phyloP scores from a whole-genome alignment of 2,888 invertebrate species.

The Chymomyza caudatula region DNA sequence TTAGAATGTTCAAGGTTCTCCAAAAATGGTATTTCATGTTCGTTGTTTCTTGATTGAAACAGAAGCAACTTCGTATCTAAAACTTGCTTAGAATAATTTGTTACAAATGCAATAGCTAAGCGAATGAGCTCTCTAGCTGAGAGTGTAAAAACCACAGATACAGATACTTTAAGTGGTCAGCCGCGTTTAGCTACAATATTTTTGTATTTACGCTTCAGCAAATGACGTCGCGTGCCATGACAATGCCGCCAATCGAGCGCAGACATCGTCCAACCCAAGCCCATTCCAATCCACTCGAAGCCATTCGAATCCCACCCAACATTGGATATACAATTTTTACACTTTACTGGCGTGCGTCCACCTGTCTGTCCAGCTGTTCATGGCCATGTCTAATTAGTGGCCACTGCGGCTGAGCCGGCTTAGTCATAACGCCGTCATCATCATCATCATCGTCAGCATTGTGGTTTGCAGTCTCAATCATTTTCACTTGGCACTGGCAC shows the following conservation, averaged over 20 bases:
- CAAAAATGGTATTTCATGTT: too few species aligned
- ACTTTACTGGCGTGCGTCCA: background rate
- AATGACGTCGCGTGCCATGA: conserved; percentile 54
- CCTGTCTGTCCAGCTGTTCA: background rate
- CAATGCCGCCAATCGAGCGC: background rate
- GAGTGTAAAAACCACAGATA: background rate
- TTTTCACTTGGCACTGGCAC: conserved; percentile 48
- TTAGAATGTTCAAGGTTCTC: too few species aligned
- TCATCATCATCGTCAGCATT: background rate
- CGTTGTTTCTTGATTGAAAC: too few species aligned
- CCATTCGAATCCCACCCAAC: conserved; percentile 13
- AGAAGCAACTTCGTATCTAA: too few species aligned
- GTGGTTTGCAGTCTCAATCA: conserved; percentile 28
- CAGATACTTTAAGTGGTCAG: background rate
- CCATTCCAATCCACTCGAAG: conserved; percentile 21
- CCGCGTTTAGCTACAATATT: background rate
- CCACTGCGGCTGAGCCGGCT: background rate
- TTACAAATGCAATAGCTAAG: background rate
- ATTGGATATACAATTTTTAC: conserved; percentile 7
- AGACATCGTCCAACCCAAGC: conserved; percentile 14
- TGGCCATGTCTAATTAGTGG: conserved; percentile 48
- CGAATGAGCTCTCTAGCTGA: background rate
- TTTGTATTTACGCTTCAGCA: conserved; percentile 45
- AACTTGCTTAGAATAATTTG: background rate
- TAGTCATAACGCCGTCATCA: background rate